Evolutionary conservation across 2,888 invertebrate genomes (phyloP), one percentile per base, ranked within the genome.

Genomic region (Drosophila anomelani): DNA sequence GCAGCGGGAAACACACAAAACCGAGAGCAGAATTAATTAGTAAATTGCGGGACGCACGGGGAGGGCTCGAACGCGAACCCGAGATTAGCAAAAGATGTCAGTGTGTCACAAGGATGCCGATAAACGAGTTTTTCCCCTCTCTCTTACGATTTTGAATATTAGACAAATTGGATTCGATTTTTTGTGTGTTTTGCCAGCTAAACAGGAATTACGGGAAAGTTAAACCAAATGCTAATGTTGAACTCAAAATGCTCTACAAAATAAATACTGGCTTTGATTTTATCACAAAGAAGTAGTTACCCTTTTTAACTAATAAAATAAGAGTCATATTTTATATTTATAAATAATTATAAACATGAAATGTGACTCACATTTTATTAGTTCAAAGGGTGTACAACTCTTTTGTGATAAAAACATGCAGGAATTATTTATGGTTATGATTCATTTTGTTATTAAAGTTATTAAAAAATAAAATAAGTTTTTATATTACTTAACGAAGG

Each of bases 91-190:
- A 89, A 84, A 89, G 89, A 85, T 89, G 84, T 85, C 88, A 85
- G 84, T 85, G 89, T 85, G 84, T 85, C 84, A 85, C 85, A 85
- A 85, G 84, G 89, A 85, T 85, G 87, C 77, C 58, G 76, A 81
- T 77, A 66, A 75, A 73, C 76, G 76, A 43, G 76, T 73, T 73
- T 44, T 29, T 54, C 36, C 43, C 12, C 15, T n/a, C 49, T 77
- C 59, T 77, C 77, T 82, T 86, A 73, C 32, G 49, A 79, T 82
- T 75, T 85, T 69, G 57, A 80, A 70, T 77, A 84, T 84, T 87
- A 87, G 89, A 84, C 49, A 77, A 86, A 84, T 80, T 73, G 70
- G 44, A 75, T 77, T 80, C 44, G 71, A 49, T 34, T 51, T 51
- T 36, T 69, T 54, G 51, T 75, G 15, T 60, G 20, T 47, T 29